A percentile compares a stretch with the other conserved stretches of the same genome.
Conservation (phyloP, 2,113 vertebrate genomes). For the Rafetus swinhoei region DNA sequence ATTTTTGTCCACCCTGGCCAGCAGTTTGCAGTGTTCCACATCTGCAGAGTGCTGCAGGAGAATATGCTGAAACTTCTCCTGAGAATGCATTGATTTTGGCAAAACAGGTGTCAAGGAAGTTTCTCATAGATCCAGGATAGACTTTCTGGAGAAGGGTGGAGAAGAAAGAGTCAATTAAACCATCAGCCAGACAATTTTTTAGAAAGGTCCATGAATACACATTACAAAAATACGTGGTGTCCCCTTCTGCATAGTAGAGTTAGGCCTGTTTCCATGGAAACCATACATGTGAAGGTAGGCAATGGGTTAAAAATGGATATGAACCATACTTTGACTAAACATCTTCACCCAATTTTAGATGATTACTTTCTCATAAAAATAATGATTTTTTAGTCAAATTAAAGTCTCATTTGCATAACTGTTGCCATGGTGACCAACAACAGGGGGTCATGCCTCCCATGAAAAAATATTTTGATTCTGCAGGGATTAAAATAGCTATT, state of each 20-base stretch:
- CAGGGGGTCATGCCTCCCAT: background rate
- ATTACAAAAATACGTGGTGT: background rate
- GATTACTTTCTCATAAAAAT: background rate
- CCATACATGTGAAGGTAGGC: background rate
- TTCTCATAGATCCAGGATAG: background rate
- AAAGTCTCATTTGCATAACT: background rate
- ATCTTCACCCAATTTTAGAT: background rate
- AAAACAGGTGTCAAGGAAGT: background rate
- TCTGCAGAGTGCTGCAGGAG: background rate
- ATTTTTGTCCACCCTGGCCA: too few species aligned
- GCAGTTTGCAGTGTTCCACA: too few species aligned
- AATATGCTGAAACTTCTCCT: background rate
- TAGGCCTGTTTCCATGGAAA: background rate
- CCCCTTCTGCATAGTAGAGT: background rate
- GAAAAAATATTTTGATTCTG: background rate
- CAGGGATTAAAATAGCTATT: background rate
- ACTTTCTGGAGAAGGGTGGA: background rate
- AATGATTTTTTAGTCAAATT: background rate
- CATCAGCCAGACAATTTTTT: background rate
- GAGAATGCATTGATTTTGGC: background rate
- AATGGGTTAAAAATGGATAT: background rate
- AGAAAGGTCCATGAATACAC: background rate
- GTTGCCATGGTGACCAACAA: background rate
- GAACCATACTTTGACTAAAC: background rate
- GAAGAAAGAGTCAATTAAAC: background rate